Evolutionary conservation across 2,888 invertebrate genomes (phyloP).

Genomic region (Limenitis camilla): DNA sequence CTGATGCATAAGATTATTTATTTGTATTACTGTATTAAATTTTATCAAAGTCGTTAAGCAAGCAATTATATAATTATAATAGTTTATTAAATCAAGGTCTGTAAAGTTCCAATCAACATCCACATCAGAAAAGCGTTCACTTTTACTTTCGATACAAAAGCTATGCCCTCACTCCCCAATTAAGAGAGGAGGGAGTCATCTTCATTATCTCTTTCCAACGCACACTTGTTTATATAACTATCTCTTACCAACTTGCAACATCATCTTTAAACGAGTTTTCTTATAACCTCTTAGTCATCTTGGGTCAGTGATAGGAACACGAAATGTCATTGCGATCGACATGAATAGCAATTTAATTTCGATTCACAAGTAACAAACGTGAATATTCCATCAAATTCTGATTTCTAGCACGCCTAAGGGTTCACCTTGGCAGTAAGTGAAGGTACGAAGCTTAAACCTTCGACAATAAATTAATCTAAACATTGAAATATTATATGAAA

Average conservation of each 20-base stretch:
- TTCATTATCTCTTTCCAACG: constrained; percentile 37
- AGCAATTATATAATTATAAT: too few species aligned
- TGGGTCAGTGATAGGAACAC: constrained; percentile 53
- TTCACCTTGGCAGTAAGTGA: constrained; percentile 25
- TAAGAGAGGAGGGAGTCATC: constrained; percentile 42
- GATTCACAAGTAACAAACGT: constrained; percentile 15
- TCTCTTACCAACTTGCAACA: constrained; percentile 34
- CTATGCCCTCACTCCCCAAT: constrained; percentile 48
- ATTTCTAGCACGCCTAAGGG: constrained; percentile 17
- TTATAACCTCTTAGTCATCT: constrained; percentile 57
- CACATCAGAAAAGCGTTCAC: constrained; percentile 48
- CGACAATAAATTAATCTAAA: constrained; percentile 12
- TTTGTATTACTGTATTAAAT: too few species aligned
- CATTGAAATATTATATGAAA: constrained; percentile 5
- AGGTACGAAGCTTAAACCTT: constrained; percentile 21
- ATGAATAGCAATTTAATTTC: constrained; percentile 34
- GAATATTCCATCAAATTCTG: constrained; percentile 9
- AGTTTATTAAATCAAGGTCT: constrained; percentile 37
- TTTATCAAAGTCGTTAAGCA: too few species aligned
- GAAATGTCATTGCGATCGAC: constrained; percentile 55
- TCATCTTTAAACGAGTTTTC: constrained; percentile 55
- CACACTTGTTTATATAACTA: constrained; percentile 20
- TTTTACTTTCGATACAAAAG: constrained; percentile 51
- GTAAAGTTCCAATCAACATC: constrained; percentile 26
- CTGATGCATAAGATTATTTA: too few species aligned